Evolutionary conservation across 2,797 vertebrate genomes (phyloP).

Genomic region (Schizopygopsis pylzovi): DNA sequence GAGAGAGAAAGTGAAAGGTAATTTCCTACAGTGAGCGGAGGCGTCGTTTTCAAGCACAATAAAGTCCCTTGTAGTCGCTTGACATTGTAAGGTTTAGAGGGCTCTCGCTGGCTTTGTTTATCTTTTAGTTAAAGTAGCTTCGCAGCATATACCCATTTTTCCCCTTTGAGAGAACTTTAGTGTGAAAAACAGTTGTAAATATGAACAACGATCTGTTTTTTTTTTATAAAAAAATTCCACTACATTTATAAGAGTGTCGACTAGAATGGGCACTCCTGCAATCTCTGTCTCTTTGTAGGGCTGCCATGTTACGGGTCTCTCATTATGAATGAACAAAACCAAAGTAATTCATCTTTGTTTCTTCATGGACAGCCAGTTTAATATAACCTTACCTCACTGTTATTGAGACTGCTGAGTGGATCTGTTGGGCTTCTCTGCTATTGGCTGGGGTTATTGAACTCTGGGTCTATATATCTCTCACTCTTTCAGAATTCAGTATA

Average conservation of each 20-base stretch:
- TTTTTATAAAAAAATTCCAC: background rate
- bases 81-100: background rate
- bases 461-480: background rate
- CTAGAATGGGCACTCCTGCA: background rate
- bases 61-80: slow-evolving; percentile 14
- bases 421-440: background rate
- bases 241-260: background rate
- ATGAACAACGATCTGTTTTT: background rate
- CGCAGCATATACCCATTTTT: background rate
- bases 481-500: background rate
- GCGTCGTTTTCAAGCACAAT: slow-evolving; percentile 25
- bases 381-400: slow-evolving; percentile 5
- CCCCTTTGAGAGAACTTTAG: background rate
- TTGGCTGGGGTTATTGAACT: background rate
- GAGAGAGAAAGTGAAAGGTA: background rate
- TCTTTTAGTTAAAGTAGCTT: slow-evolving; percentile 16
- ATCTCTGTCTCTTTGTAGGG: slow-evolving; percentile 33
- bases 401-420: background rate
- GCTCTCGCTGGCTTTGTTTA: slow-evolving; percentile 2
- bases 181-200: slow-evolving; percentile 25
- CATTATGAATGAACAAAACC: slow-evolving; percentile 74
- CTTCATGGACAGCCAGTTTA: slow-evolving; percentile 51
- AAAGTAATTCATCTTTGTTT: slow-evolving; percentile 69
- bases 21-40: slow-evolving; percentile 1
- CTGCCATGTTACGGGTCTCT: slow-evolving; percentile 66